These are phyloP conservation scores for Gambusia holbrooki DNA, from an alignment of 2,113 vertebrate genomes.

Conservation along the genomic window DNA sequence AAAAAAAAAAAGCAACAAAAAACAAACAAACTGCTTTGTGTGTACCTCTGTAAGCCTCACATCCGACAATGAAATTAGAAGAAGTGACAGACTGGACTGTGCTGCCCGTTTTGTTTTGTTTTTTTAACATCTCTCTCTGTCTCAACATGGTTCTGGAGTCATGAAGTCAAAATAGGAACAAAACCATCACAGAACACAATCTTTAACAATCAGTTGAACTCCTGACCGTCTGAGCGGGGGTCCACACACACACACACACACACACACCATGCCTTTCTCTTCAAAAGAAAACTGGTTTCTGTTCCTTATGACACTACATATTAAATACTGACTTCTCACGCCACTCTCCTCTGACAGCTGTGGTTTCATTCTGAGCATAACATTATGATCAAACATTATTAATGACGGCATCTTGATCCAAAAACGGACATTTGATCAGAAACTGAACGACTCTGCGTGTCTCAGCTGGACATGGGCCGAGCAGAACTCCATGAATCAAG, in stretches of 20 bases:
- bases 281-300: neutral
- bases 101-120: conserved; percentile 14
- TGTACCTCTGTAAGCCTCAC: conserved; percentile 36
- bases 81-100: conserved; percentile 23
- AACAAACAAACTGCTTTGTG: conserved; percentile 36
- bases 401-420: neutral
- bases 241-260: no score
- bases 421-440: neutral
- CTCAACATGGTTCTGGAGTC: conserved; percentile 24
- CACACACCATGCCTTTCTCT: neutral
- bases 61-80: conserved; percentile 29
- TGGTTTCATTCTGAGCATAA: neutral
- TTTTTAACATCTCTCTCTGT: neutral
- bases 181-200: conserved; percentile 37
- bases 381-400: neutral
- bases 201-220: conserved; percentile 7
- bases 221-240: neutral
- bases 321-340: neutral
- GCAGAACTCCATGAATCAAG: neutral
- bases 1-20: no score
- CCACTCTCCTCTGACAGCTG: neutral
- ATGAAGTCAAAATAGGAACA: conserved; percentile 31
- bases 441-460: neutral
- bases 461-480: neutral
- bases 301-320: neutral